Evolutionary conservation across 1,140 invertebrate species (phyloP), one percentile per base, ranked within the genome.

Genomic region (Leptonema lineaticorne): DNA sequence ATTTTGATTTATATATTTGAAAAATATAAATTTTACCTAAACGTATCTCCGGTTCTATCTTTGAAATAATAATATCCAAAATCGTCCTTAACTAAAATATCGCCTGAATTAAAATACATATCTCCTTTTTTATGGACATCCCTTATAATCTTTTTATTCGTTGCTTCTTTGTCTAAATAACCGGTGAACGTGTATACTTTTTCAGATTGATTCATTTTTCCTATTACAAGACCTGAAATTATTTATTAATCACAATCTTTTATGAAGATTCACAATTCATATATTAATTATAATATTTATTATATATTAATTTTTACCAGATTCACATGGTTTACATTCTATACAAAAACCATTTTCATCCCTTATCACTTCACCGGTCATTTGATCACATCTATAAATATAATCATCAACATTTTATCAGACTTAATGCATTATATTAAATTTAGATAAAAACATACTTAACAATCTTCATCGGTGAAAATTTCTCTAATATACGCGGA

Each of bases 41-140:
- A 98, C 0, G 96, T 98, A 76, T 99, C 96, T 9, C 96, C 96
- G 16, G 93, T 96, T 73, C 96, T 87, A 77, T 98, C 96, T 74
- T 90, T 93, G 80, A 99, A 99, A 79, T 95, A 98, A 74, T 94
- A 91, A 78, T 96, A 98, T 4, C 96, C 95, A 37, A 90, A 86
- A 56, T 95, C 89, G 77, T 99, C 96, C 86, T 90, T 91, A 0
- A 93, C 86, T 45, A 98, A 81, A 71, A 98, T 88, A 83, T 99
- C 97, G 67, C 96, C 94, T 6, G 95, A 93, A 74, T 96, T 90
- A 76, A 99, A 99, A 63, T 88, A 94, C 20, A 85, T 83, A 78
- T 99, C 97, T n/a, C 94, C 96, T 53, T 89, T 85, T 20, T 76
- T 80, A 72, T 94, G 93, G 4, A 99, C 96, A 78, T 97, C 85